Base-by-base conservation (phyloP, 2,797 vertebrate species). In the Serranus cabrilla region DNA sequence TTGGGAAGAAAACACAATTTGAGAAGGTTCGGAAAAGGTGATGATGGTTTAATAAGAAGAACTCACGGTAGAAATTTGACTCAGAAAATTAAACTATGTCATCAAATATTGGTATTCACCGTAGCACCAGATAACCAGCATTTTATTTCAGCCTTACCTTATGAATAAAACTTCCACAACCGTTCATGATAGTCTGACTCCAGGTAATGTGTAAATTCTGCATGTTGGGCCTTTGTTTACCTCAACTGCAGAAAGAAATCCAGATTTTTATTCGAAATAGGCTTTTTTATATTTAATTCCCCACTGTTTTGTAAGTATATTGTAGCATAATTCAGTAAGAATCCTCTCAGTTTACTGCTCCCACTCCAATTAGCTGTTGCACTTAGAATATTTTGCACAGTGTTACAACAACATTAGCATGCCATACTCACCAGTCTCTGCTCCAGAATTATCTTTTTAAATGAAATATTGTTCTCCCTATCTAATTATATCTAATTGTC, bases 1-100 rank as follows among this genome's bases (percentile, higher is more conserved):
- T 58, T 54, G 14, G 16, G 12, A 51, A 54, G 54, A 50, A 76
- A 76, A 60, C 14, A 13, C 18, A 58, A 23, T 59, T 49, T 50
- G 20, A 4, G 20, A 47, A 31, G 54, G 46, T 59, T 23, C n/a
- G 1, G 1, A 59, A 43, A 27, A 72, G n/a, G 16, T 42, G 49
- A 61, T 16, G 11, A 42, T 31, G n/a, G 14, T 16, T 52, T 67
- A 56, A 45, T 25, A 42, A 31, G 21, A 69, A 23, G n/a, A 49
- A 37, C 10, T 21, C 45, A 55, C 34, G 11, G 18, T 18, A 6
- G 1, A 68, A 27, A 45, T 51, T 4, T 23, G 6, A 17, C 7
- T 68, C 14, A 2, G 39, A 8, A 39, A 55, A 56, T 46, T 14
- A 37, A 25, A 5, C 2, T 16, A 1, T 34, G 13, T 16, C 42